These are phyloP conservation scores for Eurytoma adleriae DNA, from an alignment of 2,888 invertebrate species.

Conservation along the genomic window DNA sequence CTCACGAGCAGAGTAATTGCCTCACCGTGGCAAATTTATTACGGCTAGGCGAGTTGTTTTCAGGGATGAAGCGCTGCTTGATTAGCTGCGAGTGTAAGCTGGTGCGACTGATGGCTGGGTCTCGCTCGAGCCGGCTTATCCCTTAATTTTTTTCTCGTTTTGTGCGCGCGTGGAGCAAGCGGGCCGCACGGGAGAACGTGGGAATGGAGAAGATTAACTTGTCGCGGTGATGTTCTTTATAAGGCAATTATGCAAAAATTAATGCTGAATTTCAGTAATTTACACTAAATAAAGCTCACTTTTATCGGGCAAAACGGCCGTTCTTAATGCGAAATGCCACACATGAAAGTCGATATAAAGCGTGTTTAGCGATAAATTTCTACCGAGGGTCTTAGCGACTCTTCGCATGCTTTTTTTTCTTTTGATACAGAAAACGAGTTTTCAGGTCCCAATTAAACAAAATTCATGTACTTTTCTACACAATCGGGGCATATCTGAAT, in stretches of 20 bases:
- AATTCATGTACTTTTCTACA: constrained; percentile 32
- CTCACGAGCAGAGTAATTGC: constrained; percentile 69
- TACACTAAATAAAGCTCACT: constrained; percentile 58
- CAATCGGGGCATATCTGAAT: constrained; percentile 1
- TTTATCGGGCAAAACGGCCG: constrained; percentile 53
- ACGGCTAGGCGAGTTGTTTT: constrained; percentile 64
- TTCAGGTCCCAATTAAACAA: constrained; percentile 44
- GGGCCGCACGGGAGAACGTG: constrained; percentile 48
- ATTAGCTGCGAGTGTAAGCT: constrained; percentile 64
- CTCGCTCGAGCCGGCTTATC: constrained; percentile 48
- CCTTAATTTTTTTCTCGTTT: constrained; percentile 31
- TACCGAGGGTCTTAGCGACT: background rate
- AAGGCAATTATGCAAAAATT: constrained; percentile 57
- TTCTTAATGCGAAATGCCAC: constrained; percentile 56
- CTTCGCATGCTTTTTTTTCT: background rate
- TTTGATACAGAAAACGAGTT: constrained; percentile 24
- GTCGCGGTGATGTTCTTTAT: constrained; percentile 54
- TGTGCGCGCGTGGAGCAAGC: background rate
- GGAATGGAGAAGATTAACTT: constrained; percentile 59
- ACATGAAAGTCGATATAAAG: constrained; percentile 56
- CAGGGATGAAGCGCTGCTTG: constrained; percentile 60
- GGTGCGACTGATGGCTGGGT: constrained; percentile 25
- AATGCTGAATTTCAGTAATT: constrained; percentile 58
- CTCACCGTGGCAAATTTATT: constrained; percentile 71
- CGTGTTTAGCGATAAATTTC: constrained; percentile 51